phyloP scores from a whole-genome alignment of 2,797 vertebrate genomes.

The Gobio occitaniae region DNA sequence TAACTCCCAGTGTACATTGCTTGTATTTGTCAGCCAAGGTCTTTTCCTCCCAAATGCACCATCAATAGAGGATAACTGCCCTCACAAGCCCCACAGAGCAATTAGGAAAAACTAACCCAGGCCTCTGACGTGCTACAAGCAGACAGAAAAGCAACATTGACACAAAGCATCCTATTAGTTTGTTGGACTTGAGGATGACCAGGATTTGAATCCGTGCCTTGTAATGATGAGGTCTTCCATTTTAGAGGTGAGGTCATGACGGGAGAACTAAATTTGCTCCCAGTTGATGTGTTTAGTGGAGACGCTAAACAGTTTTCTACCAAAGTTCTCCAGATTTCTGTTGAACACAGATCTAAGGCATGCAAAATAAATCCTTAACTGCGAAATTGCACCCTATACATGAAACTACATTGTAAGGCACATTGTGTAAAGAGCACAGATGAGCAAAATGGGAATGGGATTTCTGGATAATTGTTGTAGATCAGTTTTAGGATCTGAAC shows the following conservation, averaged over 20 bases:
- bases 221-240: slow-evolving; percentile 52
- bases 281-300: slow-evolving; percentile 33
- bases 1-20: slow-evolving; percentile 56
- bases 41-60: slow-evolving; percentile 37
- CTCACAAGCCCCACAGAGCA: slow-evolving; percentile 38
- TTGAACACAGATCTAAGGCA: not conserved
- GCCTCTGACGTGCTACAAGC: slow-evolving; percentile 32
- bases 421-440: not conserved
- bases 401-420: not conserved
- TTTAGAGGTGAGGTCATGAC: slow-evolving; percentile 48
- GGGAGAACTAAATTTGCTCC: slow-evolving; percentile 41
- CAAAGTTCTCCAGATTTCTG: slow-evolving; percentile 9
- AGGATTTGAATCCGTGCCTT: slow-evolving; percentile 51
- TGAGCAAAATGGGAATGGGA: not conserved
- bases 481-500: not conserved
- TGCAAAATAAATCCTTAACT: not conserved
- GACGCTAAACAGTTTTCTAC: slow-evolving; percentile 18
- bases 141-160: slow-evolving; percentile 57
- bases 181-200: slow-evolving; percentile 45
- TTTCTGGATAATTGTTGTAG: too few species aligned
- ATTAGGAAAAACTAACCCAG: slow-evolving; percentile 51
- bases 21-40: slow-evolving; percentile 54
- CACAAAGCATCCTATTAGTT: slow-evolving; percentile 55
- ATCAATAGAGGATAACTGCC: slow-evolving; percentile 49
- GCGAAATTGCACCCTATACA: not conserved